A percentile compares a stretch with the other conserved stretches of the same genome.
phyloP scores from a whole-genome alignment of 2,888 invertebrate genomes.

The Coleophora deauratella region DNA sequence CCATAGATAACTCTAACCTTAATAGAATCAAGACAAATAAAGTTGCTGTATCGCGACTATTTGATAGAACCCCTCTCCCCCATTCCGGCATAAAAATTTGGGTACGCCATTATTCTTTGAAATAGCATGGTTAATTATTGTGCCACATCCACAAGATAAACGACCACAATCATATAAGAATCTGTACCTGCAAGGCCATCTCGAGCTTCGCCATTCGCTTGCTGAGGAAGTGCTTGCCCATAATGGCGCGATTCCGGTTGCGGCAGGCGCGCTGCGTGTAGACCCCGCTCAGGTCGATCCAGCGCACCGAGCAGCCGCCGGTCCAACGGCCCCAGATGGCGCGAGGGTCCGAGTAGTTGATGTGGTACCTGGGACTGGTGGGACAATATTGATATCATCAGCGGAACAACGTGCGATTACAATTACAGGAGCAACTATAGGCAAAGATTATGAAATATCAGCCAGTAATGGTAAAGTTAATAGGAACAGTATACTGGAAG shows the following conservation, averaged over 20 bases:
- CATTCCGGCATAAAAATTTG: too few species aligned
- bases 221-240: slow-evolving; percentile 46
- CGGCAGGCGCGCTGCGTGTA: slow-evolving; percentile 55
- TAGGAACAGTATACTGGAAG: background rate
- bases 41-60: too few species aligned
- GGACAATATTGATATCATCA: background rate
- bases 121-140: too few species aligned
- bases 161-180: too few species aligned
- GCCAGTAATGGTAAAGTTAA: background rate
- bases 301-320: slow-evolving; percentile 52
- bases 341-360: slow-evolving; percentile 26
- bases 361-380: slow-evolving; percentile 26
- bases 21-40: too few species aligned
- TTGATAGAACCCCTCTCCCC: too few species aligned
- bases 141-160: too few species aligned
- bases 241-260: slow-evolving; percentile 28
- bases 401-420: background rate
- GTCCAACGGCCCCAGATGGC: slow-evolving; percentile 48
- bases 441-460: background rate
- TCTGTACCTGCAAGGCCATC: slow-evolving; percentile 29
- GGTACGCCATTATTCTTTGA: too few species aligned
- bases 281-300: slow-evolving; percentile 43
- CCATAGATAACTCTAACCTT: too few species aligned
- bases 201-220: slow-evolving; percentile 49
- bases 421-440: background rate